Evolutionary conservation across 2,888 invertebrate genomes (phyloP), one percentile per base, ranked within the genome.

Genomic region (Oeneis ivallda): DNA sequence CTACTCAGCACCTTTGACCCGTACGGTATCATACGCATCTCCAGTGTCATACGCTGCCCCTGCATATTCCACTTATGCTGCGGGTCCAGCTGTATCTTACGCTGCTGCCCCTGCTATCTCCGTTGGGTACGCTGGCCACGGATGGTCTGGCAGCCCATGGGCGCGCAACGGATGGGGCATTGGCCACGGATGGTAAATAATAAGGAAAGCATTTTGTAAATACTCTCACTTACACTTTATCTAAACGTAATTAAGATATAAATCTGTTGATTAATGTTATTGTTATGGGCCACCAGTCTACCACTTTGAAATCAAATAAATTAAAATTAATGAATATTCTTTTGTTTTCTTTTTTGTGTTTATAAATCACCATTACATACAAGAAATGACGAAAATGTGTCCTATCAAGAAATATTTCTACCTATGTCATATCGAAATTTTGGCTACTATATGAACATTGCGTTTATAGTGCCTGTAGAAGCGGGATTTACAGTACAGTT

Each of bases 61-160:
- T 57, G 65, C 69, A 17, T 62, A 73, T 3, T 66, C 66, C 9
- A 54, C 68, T 6, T 67, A 67, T 56, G 60, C 69, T 50, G 59
- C 93, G 60, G 60, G 69, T 32, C 86, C 74, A 2, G 74, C 78
- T 10, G 64, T 65, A 2, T 67, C 84, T 43, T 90, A 92, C 77
- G 85, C 93, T 62, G 73, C 78, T 71, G 78, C 75, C 37, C 94
- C 78, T 39, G 72, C 75, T 5, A 17, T 68, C 10, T 60, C 75
- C 4, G 74, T 69, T 8, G 68, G 72, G 17, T 75, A 83, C 82
- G 94, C 93, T 62, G 86, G 59, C 17, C 34, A 47, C 8, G 59
- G 59, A 37, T 59, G n/a, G n/a, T n/a, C n/a, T n/a, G n/a, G n/a
- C n/a, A n/a, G n/a, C n/a, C n/a, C n/a, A n/a, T n/a, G 58, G 58